Conservation (phyloP, 1,140 invertebrate species). For the Cydia fagiglandana region DNA sequence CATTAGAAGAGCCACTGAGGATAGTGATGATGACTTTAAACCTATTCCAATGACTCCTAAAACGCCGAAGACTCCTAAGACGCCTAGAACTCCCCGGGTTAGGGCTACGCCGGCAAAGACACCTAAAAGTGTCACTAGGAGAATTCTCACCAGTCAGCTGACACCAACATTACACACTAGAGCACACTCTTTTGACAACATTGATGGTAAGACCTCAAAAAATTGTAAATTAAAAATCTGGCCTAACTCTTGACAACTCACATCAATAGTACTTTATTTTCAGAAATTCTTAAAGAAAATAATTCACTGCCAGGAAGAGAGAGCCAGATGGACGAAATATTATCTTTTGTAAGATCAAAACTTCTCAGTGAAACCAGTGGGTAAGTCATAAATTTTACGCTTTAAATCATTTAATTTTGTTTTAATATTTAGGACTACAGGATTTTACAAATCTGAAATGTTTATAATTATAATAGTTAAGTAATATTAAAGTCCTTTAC, state of each 20-base stretch:
- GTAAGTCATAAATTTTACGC: conserved; percentile 47
- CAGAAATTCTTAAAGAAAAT: conserved; percentile 63
- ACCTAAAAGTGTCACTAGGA: conserved; percentile 59
- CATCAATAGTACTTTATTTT: conserved; percentile 36
- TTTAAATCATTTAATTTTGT: conserved; percentile 1
- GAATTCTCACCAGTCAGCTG: conserved; percentile 63
- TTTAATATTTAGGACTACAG: too few species aligned
- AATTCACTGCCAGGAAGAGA: conserved; percentile 67
- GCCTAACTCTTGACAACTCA: too few species aligned
- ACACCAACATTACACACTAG: conserved; percentile 69
- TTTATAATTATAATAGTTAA: too few species aligned
- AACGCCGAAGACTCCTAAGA: conserved; percentile 56
- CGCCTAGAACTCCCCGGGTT: conserved; percentile 50
- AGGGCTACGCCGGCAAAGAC: conserved; percentile 46
- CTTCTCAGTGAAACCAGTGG: conserved; percentile 63
- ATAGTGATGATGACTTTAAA: conserved; percentile 69
- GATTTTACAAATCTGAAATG: too few species aligned
- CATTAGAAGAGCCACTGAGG: conserved; percentile 45
- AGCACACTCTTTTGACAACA: conserved; percentile 65
- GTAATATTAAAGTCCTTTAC: too few species aligned
- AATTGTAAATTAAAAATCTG: background rate
- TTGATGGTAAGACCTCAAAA: conserved; percentile 53
- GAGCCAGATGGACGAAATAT: conserved; percentile 66
- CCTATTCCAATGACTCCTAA: conserved; percentile 51
- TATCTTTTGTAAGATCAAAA: conserved; percentile 66